Evolutionary conservation across 2,113 vertebrate species (phyloP).

Genomic region (Channa argus): DNA sequence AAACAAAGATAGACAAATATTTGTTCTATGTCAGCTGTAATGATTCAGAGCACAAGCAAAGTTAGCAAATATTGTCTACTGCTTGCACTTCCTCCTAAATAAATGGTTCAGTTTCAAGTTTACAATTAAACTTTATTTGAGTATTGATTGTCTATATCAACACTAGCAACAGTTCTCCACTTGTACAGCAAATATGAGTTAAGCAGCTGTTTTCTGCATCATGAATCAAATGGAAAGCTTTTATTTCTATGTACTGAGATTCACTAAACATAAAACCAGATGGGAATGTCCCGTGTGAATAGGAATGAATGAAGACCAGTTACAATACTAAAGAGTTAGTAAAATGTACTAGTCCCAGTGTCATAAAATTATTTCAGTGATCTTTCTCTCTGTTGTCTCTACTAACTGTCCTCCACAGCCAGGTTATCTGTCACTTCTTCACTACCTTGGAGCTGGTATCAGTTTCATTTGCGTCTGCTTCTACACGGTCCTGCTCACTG

Average conservation of each 20-base stretch:
- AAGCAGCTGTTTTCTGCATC: no score
- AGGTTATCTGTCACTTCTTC: slow-evolving; percentile 63
- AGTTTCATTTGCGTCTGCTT: slow-evolving; percentile 82
- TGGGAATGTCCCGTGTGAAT: no score
- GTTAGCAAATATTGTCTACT: neutral
- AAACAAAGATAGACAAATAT: slow-evolving; percentile 44
- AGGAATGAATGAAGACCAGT: no score
- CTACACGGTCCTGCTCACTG: slow-evolving; percentile 77
- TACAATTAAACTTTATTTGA: no score
- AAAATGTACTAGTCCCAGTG: no score
- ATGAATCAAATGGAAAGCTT: no score
- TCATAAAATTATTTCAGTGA: neutral
- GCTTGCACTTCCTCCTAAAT: no score
- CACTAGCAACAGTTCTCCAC: no score
- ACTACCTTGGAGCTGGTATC: slow-evolving; percentile 82
- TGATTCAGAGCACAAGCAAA: slow-evolving; percentile 4
- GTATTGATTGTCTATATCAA: no score
- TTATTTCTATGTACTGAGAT: neutral
- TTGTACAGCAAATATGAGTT: no score
- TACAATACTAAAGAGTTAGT: no score
- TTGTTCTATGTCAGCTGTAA: slow-evolving; percentile 17
- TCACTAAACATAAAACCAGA: neutral
- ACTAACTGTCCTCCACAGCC: slow-evolving; percentile 63
- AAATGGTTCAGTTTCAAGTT: no score
- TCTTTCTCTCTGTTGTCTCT: neutral